Evolutionary conservation across 2,113 vertebrate genomes (phyloP), one percentile per base, ranked within the genome.

Genomic region (Damaliscus lunatus): DNA sequence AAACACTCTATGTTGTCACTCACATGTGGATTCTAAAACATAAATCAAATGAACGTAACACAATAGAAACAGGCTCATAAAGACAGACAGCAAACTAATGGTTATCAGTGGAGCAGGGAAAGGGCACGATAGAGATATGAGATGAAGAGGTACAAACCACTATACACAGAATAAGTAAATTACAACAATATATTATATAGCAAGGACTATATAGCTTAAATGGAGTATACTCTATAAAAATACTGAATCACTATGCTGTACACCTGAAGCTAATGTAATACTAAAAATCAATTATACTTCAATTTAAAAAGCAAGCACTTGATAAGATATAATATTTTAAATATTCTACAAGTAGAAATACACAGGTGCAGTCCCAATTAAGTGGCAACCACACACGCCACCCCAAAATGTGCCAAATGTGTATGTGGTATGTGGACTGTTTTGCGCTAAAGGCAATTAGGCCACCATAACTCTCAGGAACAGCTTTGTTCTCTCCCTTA

Each of bases 321-420:
- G 50, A 87, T 50, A 71, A 93, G 31, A 82, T 40, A n/a, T 29
- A 91, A 67, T n/a, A 87, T 29, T 50, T 80, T 90, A 94, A n/a
- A 60, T 7, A 77, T 0, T 77, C 31, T 82, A 59, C 6, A 93
- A 88, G 62, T 6, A 92, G 11, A 91, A 96, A 80, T 85, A 82
- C 6, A 50, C 40, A 81, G 4, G 7, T 14, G 15, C 0, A 92
- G 31, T 60, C 12, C 10, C 31, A 71, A 19, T 6, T 11, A 81
- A 33, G 16, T 1, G 0, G 8, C 46, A 33, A 48, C 29, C 31
- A 10, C 16, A 81, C 29, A 50, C 0, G 1, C 78, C 46, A 81
- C 46, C 78, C 78, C 78, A 81, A 81, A 50, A 50, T 11, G 46
- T 50, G 46, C 29, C 29, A 3, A 40, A 40, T 2, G 33, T 6